phyloP scores from a whole-genome alignment of 2,113 vertebrate species.

The Trochalopteron elliotii region DNA sequence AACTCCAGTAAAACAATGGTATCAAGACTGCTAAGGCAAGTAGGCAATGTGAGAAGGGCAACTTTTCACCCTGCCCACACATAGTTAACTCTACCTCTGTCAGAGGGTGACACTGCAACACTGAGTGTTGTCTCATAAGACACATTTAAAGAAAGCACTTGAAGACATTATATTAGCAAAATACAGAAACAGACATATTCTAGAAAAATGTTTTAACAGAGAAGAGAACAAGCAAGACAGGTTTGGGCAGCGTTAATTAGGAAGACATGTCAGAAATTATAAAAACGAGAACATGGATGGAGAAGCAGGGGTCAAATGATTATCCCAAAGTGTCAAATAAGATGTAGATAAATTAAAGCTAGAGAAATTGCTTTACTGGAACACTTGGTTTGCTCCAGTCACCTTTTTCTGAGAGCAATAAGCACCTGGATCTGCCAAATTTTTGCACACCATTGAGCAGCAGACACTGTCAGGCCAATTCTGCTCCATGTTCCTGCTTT shows the following conservation, averaged over 20 bases:
- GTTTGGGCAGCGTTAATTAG: slow-evolving; percentile 29
- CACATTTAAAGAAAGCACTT: not conserved
- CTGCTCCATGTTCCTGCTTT: not conserved
- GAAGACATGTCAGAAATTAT: slow-evolving; percentile 27
- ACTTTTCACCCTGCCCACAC: not conserved
- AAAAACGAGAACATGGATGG: not conserved
- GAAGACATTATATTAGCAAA: not conserved
- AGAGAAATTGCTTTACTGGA: not conserved
- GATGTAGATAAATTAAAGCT: slow-evolving; percentile 22
- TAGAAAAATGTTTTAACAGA: slow-evolving; percentile 16
- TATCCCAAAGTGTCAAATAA: not conserved
- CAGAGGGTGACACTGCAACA: not conserved
- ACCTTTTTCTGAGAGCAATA: not conserved
- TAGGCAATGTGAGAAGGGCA: not conserved
- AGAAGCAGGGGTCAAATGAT: not conserved
- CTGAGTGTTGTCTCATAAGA: not conserved
- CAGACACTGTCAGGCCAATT: not conserved
- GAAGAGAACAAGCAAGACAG: not conserved
- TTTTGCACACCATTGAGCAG: not conserved
- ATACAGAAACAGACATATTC: not conserved
- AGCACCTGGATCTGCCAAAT: not conserved
- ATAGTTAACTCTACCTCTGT: not conserved
- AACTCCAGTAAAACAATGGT: not conserved
- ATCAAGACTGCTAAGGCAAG: not conserved
- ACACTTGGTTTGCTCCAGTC: not conserved